Evolutionary conservation across 2,888 invertebrate species (phyloP).

Genomic region (Bugula neritina): DNA sequence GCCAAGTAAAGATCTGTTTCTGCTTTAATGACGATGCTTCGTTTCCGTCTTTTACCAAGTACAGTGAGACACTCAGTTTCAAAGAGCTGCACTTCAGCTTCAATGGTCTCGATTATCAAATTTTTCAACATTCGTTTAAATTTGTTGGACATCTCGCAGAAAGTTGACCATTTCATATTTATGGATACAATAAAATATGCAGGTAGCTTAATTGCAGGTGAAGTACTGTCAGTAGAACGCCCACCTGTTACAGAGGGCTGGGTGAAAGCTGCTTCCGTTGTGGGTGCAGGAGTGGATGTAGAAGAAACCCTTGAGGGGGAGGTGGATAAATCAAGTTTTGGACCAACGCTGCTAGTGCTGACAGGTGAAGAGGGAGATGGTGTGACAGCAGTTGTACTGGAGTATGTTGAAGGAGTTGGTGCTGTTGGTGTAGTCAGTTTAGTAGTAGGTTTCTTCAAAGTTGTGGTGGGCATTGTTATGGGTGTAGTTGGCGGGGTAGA

Average conservation of each 20-base stretch:
- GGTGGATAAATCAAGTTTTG: too few relatives aligned
- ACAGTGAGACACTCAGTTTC: neutral
- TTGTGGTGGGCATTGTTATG: neutral
- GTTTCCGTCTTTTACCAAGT: neutral
- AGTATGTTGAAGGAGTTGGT: neutral
- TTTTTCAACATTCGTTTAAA: neutral
- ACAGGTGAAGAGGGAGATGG: neutral
- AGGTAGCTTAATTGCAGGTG: neutral
- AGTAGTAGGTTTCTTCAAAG: neutral
- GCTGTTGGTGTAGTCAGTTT: constrained; percentile 2
- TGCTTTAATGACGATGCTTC: neutral
- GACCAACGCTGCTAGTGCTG: too few relatives aligned
- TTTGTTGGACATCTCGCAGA: neutral
- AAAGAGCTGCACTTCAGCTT: neutral
- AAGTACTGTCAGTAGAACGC: neutral
- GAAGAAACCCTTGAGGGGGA: neutral
- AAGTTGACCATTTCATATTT: neutral
- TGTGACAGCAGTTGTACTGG: neutral
- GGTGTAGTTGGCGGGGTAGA: constrained; percentile 5
- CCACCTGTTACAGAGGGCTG: neutral
- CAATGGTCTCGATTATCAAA: neutral
- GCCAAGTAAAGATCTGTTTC: neutral
- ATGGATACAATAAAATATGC: neutral
- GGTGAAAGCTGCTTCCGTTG: neutral
- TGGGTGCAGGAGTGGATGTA: neutral